These are phyloP conservation scores for Pedicia rivosa DNA, from an alignment of 2,888 invertebrate species.

Conservation along the genomic window DNA sequence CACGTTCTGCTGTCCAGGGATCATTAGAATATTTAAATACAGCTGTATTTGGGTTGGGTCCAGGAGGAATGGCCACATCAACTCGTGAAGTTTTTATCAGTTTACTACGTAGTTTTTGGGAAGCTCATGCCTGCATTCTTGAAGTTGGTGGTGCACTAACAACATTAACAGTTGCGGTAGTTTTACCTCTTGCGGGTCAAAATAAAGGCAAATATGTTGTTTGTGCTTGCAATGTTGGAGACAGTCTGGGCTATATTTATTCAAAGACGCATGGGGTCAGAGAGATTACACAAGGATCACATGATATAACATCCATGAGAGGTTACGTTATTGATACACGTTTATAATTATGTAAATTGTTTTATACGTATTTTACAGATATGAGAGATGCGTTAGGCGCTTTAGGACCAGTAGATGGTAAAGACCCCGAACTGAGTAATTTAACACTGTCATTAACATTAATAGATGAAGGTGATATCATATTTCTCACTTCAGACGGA, in stretches of 20 bases:
- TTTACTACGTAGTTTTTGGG: conserved; percentile 63
- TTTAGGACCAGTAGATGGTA: conserved; percentile 71
- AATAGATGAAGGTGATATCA: conserved; percentile 62
- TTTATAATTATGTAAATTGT: no score
- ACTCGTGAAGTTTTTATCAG: conserved; percentile 61
- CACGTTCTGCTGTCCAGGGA: conserved; percentile 74
- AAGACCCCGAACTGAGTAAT: conserved; percentile 72
- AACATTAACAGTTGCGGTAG: conserved; percentile 65
- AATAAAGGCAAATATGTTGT: conserved; percentile 41
- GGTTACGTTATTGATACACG: no score
- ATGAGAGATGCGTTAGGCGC: conserved; percentile 83
- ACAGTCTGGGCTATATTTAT: conserved; percentile 78
- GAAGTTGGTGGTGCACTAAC: conserved; percentile 70
- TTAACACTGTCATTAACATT: conserved; percentile 71
- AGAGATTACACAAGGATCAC: conserved; percentile 62
- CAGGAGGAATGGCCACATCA: conserved; percentile 28
- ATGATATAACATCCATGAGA: conserved; percentile 62
- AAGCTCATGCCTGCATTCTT: conserved; percentile 70
- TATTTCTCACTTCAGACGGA: conserved; percentile 79
- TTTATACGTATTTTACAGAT: no score
- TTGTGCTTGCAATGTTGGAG: conserved; percentile 80
- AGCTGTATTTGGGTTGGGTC: conserved; percentile 37
- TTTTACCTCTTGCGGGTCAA: conserved; percentile 38
- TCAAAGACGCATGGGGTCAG: conserved; percentile 58
- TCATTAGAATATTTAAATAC: conserved; percentile 68